phyloP scores from a whole-genome alignment of 2,797 vertebrate species.

The Sphenodon punctatus region DNA sequence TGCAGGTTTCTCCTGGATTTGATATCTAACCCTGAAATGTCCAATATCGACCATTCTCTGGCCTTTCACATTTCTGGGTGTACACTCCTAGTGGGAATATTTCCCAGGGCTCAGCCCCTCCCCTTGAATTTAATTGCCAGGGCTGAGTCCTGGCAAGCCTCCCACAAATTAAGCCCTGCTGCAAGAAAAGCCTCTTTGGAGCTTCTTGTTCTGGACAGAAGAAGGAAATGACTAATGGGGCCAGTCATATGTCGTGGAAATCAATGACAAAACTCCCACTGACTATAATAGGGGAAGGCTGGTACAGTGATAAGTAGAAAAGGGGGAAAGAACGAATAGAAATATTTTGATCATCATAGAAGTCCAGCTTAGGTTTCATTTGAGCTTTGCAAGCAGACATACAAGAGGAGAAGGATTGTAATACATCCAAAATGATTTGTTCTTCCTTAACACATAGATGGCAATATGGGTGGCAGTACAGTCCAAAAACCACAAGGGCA shows the following conservation, averaged over 20 bases:
- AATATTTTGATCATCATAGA: background rate
- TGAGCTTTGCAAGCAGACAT: background rate
- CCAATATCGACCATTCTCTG: too few relatives aligned
- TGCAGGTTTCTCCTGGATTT: too few relatives aligned
- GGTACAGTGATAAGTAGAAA: background rate
- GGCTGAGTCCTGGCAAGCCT: too few relatives aligned
- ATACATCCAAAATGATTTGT: too few relatives aligned
- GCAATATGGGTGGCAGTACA: background rate
- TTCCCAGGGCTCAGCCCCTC: too few relatives aligned
- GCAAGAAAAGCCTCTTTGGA: too few relatives aligned
- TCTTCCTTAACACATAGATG: background rate
- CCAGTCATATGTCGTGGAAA: background rate
- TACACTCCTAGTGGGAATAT: too few relatives aligned
- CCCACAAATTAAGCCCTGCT: too few relatives aligned
- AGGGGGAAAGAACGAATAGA: background rate
- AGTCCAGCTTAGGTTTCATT: background rate
- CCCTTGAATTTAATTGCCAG: too few relatives aligned
- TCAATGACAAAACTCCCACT: background rate
- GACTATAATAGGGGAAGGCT: background rate
- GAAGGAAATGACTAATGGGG: background rate
- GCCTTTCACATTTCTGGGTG: too few relatives aligned
- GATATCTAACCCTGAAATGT: too few relatives aligned
- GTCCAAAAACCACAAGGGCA: background rate
- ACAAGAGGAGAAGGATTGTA: background rate
- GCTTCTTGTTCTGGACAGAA: background rate